Conservation (phyloP, 2,113 vertebrate species). For the Daboia siamensis region DNA sequence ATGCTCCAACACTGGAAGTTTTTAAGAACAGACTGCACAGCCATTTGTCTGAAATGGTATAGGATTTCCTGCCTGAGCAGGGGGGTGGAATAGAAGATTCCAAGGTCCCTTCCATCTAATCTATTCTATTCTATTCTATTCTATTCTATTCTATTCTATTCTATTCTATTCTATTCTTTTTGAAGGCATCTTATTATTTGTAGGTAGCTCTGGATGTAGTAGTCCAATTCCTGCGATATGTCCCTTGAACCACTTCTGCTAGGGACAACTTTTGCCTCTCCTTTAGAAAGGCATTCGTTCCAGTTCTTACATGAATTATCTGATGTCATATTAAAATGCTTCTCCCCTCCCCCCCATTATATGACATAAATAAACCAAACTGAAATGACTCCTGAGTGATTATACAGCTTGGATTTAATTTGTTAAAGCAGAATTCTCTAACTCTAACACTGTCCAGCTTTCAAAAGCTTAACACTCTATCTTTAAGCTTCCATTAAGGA, state of each 20-base stretch:
- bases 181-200: background rate
- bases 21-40: no score
- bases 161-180: background rate
- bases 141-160: no score
- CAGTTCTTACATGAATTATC: background rate
- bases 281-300: background rate
- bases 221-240: background rate
- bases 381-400: background rate
- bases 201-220: background rate
- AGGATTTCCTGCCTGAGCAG: no score
- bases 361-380: background rate
- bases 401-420: background rate
- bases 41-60: no score
- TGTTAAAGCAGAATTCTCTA: background rate
- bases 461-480: background rate
- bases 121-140: no score
- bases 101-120: no score
- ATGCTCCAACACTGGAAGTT: no score
- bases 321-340: background rate
- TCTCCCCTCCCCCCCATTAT: background rate
- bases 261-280: background rate
- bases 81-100: no score
- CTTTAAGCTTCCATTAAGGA: background rate
- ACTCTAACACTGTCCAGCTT: background rate
- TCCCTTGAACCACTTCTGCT: background rate